phyloP scores from a whole-genome alignment of 2,797 vertebrate genomes.

The Potorous gilbertii region DNA sequence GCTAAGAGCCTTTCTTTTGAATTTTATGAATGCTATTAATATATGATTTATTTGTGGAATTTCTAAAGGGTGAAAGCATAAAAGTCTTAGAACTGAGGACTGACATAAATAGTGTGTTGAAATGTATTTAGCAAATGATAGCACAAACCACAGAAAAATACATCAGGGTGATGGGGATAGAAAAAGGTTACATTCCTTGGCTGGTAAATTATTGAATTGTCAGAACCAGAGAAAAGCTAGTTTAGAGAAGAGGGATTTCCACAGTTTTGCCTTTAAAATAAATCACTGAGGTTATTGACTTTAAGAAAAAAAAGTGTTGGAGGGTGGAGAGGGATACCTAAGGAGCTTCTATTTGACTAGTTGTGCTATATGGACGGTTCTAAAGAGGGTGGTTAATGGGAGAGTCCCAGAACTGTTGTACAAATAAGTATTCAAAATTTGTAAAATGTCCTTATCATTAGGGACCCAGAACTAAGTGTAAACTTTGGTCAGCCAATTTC shows the following conservation, averaged over 20 bases:
- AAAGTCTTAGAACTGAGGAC: background rate
- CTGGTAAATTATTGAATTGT: background rate
- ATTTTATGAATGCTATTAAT: background rate
- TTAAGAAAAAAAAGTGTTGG: background rate
- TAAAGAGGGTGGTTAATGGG: accelerated
- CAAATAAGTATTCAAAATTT: too few species aligned
- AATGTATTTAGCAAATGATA: background rate
- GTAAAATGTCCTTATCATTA: background rate
- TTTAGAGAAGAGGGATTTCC: accelerated
- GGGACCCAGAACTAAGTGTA: background rate
- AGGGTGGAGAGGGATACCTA: background rate
- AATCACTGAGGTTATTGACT: background rate
- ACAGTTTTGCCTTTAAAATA: background rate
- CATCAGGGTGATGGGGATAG: background rate
- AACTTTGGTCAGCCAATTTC: accelerated
- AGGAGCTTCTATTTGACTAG: accelerated
- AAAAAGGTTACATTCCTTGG: background rate
- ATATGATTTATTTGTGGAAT: background rate
- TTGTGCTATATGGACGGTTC: accelerated
- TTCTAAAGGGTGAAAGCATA: too few species aligned
- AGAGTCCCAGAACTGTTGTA: accelerated
- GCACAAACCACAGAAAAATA: accelerated
- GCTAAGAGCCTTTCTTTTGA: too few species aligned
- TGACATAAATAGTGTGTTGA: accelerated
- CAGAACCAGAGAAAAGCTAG: accelerated